These are phyloP conservation scores for Oxytorus armatus DNA, from an alignment of 2,888 invertebrate species.

Conservation along the genomic window DNA sequence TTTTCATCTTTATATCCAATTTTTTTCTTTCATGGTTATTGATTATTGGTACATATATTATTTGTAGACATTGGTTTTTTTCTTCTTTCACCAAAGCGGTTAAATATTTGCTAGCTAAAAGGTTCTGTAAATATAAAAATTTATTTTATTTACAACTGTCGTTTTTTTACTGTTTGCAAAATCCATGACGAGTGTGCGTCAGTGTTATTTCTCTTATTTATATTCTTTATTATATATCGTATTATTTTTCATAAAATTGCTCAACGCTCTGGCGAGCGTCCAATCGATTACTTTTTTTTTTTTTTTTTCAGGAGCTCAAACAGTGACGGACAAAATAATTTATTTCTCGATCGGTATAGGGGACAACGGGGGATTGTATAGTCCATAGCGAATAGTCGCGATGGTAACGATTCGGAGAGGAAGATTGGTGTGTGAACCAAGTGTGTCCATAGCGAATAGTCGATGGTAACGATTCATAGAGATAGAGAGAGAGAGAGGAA, in stretches of 20 bases:
- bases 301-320: slow-evolving; percentile 8
- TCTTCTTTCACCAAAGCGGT: no score
- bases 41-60: no score
- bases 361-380: slow-evolving; percentile 59
- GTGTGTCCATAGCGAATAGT: slow-evolving; percentile 28
- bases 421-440: slow-evolving; percentile 39
- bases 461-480: slow-evolving; percentile 30
- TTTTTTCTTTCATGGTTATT: no score
- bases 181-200: neutral
- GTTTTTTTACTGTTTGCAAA: neutral
- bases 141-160: neutral
- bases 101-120: no score
- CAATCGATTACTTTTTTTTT: neutral
- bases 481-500: no score
- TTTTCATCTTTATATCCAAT: neutral
- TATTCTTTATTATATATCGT: neutral
- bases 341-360: slow-evolving; percentile 71
- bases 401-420: slow-evolving; percentile 24
- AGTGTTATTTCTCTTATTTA: neutral
- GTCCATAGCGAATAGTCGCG: slow-evolving; percentile 28
- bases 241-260: neutral
- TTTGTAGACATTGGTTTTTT: no score
- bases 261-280: neutral
- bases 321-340: slow-evolving; percentile 71
- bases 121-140: no score